phyloP scores from a whole-genome alignment of 2,113 vertebrate species.

The Delphinapterus leucas region DNA sequence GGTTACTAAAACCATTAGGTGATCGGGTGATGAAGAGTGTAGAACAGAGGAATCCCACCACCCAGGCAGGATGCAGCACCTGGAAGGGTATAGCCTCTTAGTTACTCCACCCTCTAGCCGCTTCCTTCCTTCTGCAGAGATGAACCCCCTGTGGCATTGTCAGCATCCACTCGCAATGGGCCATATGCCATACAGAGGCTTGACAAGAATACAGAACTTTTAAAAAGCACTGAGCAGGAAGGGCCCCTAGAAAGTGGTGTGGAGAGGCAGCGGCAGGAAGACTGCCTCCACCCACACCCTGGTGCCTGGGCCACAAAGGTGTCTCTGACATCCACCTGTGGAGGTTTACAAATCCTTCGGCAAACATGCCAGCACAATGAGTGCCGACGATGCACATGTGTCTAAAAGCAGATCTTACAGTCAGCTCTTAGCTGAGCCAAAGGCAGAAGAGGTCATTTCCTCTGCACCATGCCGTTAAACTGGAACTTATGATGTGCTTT shows the following conservation, averaged over 20 bases:
- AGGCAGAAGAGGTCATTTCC: background rate
- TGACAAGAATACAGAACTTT: slow-evolving; percentile 70
- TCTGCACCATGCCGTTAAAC: background rate
- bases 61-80: background rate
- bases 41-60: background rate
- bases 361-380: background rate
- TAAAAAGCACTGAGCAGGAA: slow-evolving; percentile 46
- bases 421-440: background rate
- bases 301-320: background rate
- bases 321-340: background rate
- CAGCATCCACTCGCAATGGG: slow-evolving; percentile 58
- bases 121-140: slow-evolving; percentile 43
- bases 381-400: background rate
- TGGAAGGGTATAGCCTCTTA: background rate
- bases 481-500: slow-evolving; percentile 15
- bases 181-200: slow-evolving; percentile 66
- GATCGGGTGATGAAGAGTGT: background rate
- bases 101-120: background rate
- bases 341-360: background rate
- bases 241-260: background rate
- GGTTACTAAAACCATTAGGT: background rate
- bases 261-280: background rate
- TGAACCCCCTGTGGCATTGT: slow-evolving; percentile 53
- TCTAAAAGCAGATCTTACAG: background rate
- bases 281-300: background rate